phyloP scores from a whole-genome alignment of 2,888 invertebrate genomes.

The Tipula vernalis region DNA sequence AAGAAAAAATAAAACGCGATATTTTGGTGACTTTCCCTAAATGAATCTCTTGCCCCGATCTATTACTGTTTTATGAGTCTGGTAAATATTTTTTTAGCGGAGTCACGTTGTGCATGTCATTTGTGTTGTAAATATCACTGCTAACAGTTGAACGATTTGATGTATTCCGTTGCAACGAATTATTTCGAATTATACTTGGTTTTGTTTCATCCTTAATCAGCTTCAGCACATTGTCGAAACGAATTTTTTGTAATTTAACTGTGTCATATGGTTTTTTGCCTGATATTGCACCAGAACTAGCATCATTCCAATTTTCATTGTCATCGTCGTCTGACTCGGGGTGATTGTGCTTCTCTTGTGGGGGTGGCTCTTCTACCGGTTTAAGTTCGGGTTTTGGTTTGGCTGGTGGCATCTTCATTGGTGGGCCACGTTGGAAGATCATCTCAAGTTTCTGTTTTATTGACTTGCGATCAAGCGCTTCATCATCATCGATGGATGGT shows the following conservation, averaged over 20 bases:
- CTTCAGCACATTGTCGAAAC: conserved; percentile 8
- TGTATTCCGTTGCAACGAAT: background rate
- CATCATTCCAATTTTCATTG: background rate
- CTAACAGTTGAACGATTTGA: background rate
- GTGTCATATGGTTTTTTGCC: conserved; percentile 9
- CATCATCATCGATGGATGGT: background rate
- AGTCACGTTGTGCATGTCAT: background rate
- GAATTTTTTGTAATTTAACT: conserved; percentile 4
- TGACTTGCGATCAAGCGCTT: background rate
- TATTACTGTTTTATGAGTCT: background rate
- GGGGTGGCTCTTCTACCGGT: background rate
- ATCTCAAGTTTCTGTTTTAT: conserved; percentile 30
- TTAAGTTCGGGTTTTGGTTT: background rate
- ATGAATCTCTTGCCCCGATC: too few species aligned
- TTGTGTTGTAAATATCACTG: background rate
- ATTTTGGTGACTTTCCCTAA: background rate
- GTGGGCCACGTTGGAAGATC: conserved; percentile 28
- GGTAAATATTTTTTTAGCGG: background rate
- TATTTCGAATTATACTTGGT: conserved; percentile 11
- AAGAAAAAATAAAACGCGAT: background rate
- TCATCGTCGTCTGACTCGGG: background rate
- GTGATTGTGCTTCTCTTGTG: background rate
- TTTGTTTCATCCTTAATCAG: conserved; percentile 9
- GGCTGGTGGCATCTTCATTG: conserved; percentile 6
- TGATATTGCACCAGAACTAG: background rate